phyloP scores from a whole-genome alignment of 2,113 vertebrate genomes.

The Hirundichthys speculiger region DNA sequence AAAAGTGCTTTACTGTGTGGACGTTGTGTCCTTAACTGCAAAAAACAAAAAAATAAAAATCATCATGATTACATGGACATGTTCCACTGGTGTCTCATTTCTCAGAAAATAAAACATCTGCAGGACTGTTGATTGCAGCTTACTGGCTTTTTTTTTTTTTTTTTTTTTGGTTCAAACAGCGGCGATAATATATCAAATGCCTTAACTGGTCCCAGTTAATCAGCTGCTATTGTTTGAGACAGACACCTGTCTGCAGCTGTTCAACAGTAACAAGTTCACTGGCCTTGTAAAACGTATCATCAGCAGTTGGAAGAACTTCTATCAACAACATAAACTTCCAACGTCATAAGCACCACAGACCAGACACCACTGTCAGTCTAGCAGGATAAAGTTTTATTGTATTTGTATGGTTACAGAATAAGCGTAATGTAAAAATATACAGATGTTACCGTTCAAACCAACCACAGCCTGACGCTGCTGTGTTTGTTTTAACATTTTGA shows the following conservation, averaged over 20 bases:
- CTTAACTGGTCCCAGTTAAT: conserved; percentile 16
- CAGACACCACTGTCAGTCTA: conserved; percentile 9
- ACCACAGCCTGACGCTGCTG: background rate
- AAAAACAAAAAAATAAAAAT: conserved; percentile 53
- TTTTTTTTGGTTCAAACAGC: conserved; percentile 14
- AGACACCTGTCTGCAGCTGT: conserved; percentile 47
- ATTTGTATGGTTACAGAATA: conserved; percentile 11
- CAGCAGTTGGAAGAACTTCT: conserved; percentile 33
- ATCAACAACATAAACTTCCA: conserved; percentile 31
- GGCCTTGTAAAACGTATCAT: conserved; percentile 51
- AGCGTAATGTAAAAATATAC: conserved; percentile 8
- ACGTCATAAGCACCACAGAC: conserved; percentile 15
- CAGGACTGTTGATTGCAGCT: conserved; percentile 27
- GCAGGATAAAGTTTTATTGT: background rate
- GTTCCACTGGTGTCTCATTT: too few species aligned
- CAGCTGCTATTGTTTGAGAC: conserved; percentile 18
- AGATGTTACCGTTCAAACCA: background rate
- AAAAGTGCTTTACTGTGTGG: conserved; percentile 41
- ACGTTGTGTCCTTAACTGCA: conserved; percentile 65
- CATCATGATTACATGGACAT: conserved; percentile 43
- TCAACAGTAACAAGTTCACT: conserved; percentile 28
- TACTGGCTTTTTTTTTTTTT: background rate
- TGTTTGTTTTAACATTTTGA: conserved; percentile 12
- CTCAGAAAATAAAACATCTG: conserved; percentile 47
- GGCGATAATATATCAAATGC: conserved; percentile 29